These are phyloP conservation scores for Brachionus sp. DNA, from an alignment of 1,140 invertebrate species.

Conservation along the genomic window DNA sequence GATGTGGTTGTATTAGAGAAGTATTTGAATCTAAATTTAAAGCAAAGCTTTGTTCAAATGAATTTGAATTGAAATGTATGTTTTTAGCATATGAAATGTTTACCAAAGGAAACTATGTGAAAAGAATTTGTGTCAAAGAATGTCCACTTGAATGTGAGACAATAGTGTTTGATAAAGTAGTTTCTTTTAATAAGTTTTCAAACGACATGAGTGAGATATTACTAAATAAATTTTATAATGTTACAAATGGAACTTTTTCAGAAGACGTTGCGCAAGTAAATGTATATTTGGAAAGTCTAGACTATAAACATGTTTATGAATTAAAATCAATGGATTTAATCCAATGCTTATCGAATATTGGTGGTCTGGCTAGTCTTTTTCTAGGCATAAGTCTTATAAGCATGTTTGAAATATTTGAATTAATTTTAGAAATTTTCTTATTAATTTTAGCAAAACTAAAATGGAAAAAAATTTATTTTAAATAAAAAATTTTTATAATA, in stretches of 20 bases:
- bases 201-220: background rate
- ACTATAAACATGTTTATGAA: background rate
- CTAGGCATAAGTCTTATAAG: background rate
- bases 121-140: background rate
- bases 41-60: background rate
- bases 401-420: background rate
- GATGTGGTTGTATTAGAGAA: background rate
- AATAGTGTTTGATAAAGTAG: background rate
- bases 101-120: background rate
- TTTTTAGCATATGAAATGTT: background rate
- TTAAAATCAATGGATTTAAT: background rate
- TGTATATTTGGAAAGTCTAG: background rate
- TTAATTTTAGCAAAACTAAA: background rate
- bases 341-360: background rate
- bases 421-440: background rate
- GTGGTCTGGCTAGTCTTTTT: background rate
- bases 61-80: background rate
- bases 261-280: background rate
- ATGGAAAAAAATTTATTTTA: too few species aligned
- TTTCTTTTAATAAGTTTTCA: background rate
- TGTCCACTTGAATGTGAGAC: slow-evolving; percentile 24
- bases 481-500: too few species aligned
- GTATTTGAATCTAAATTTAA: background rate
- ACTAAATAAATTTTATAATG: background rate
- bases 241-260: background rate